These are phyloP conservation scores for Nyctibius bracteatus DNA, from an alignment of 2,113 vertebrate genomes.

Conservation along the genomic window DNA sequence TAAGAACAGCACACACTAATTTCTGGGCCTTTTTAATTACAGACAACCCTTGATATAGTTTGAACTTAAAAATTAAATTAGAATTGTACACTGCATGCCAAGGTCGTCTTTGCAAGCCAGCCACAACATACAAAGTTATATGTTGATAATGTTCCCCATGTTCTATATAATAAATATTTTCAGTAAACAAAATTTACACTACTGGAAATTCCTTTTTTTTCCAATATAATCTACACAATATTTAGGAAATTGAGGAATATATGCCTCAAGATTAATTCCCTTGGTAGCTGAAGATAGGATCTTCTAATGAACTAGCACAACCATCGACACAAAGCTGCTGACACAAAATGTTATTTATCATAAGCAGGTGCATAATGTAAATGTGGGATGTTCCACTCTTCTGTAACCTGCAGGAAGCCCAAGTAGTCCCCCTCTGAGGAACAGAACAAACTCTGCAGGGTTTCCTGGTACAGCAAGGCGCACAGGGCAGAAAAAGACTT, in stretches of 20 bases:
- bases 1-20: neutral
- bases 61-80: slow-evolving; percentile 6
- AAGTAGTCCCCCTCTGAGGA: neutral
- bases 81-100: neutral
- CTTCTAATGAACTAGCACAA: neutral
- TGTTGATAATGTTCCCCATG: neutral
- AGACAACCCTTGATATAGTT: neutral
- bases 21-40: neutral
- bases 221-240: neutral
- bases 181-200: neutral
- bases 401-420: neutral
- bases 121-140: neutral
- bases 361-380: neutral
- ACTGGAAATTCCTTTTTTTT: neutral
- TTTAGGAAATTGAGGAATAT: neutral
- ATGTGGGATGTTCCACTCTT: neutral
- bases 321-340: neutral
- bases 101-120: neutral
- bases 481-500: neutral
- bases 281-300: neutral
- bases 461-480: neutral
- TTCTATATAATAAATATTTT: neutral
- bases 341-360: neutral
- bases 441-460: neutral
- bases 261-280: neutral